Evolutionary conservation across 2,888 invertebrate species (phyloP), one percentile per base, ranked within the genome.

Genomic region (Caenorhabditis japonica): DNA sequence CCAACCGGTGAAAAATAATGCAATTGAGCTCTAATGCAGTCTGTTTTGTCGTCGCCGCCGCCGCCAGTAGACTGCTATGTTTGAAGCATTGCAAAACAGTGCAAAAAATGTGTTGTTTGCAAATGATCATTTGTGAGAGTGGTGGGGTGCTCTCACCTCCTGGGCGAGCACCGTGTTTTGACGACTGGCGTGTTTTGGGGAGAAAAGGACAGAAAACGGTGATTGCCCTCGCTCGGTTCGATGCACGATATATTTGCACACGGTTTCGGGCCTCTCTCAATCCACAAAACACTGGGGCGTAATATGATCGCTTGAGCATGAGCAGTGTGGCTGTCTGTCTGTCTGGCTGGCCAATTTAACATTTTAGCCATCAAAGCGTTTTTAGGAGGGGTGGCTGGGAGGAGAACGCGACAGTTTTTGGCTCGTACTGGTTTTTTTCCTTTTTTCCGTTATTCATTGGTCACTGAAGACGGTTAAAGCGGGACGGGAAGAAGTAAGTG

Each of bases 211-310:
- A 52, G 44, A 30, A 15, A 23, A 17, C 12, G 51, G 7, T 19
- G 23, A 27, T 51, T 56, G 64, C 56, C 66, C 66, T 10, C 7
- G 10, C 10, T 5, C 30, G 7, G 7, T 58, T 13, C 23, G 56
- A 36, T 36, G 58, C 70, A 70, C 70, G 70, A 70, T 70, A 70
- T 70, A 38, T 70, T 70, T 70, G 56, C 70, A 70, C 70, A 70
- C 70, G 70, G 70, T 70, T 60, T 70, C 61, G 70, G 61, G 47
- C 36, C 39, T 30, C 43, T 30, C 10, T 30, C 30, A 10, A 30
- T 30, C 30, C 30, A 30, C 30, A 30, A 5, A 30, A 30, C 5
- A 30, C 30, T 5, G 21, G 23, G 25, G 43, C 59, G 34, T 52
- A 47, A 55, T 47, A 55, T 47, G 52, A 34, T 41, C 64, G 39